phyloP scores from a whole-genome alignment of 2,113 vertebrate species.

The Scomber scombrus region DNA sequence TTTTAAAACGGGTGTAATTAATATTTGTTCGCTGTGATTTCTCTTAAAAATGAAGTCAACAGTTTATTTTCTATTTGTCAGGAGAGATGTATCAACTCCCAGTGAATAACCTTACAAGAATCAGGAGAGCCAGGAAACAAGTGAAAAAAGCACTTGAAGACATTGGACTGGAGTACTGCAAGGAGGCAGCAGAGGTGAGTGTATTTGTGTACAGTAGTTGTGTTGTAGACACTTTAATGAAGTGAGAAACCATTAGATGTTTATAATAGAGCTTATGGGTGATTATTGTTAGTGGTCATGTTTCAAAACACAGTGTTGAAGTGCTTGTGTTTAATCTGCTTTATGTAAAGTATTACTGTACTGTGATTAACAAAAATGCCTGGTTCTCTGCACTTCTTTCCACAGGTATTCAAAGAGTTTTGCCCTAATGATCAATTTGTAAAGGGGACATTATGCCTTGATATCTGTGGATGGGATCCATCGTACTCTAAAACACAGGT shows the following conservation, averaged over 20 bases:
- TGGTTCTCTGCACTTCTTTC: constrained; percentile 19
- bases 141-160: constrained; percentile 97
- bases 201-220: no score
- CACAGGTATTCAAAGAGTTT: constrained; percentile 96
- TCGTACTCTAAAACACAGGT: constrained; percentile 97
- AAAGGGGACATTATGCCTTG: constrained; percentile 92
- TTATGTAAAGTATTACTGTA: neutral
- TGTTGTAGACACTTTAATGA: neutral
- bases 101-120: constrained; percentile 97
- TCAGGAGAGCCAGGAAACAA: constrained; percentile 98
- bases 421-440: constrained; percentile 95
- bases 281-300: neutral
- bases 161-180: constrained; percentile 98
- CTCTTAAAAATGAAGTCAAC: neutral
- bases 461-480: constrained; percentile 96
- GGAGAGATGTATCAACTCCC: constrained; percentile 99
- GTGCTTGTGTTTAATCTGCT: neutral
- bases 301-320: neutral
- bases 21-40: neutral
- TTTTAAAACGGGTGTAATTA: no score
- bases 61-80: constrained; percentile 74
- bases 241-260: neutral
- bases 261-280: neutral
- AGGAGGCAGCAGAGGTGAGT: constrained; percentile 96
- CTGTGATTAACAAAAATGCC: neutral